A percentile compares a stretch with the other conserved stretches of the same genome.
These are phyloP conservation scores for Chirona hameri DNA, from an alignment of 2,888 invertebrate species.

Conservation along the genomic window DNA sequence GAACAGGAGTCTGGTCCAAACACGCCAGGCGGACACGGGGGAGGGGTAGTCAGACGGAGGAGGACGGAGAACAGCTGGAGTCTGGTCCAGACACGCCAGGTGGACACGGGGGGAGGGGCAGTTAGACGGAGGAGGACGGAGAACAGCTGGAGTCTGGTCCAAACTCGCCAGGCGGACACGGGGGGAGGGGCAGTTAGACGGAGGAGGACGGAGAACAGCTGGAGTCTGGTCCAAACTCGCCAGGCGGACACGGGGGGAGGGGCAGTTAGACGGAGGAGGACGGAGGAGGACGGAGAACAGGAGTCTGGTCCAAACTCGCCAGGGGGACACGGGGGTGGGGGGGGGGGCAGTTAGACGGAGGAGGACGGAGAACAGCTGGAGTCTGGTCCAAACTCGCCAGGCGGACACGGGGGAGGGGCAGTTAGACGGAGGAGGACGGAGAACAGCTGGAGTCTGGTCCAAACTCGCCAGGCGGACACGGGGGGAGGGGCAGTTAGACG, in stretches of 20 bases:
- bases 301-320: too few relatives aligned
- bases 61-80: background rate
- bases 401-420: background rate
- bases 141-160: too few relatives aligned
- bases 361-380: background rate
- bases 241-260: background rate
- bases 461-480: background rate
- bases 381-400: background rate
- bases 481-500: background rate
- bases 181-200: background rate
- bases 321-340: background rate
- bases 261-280: background rate
- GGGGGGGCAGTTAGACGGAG: background rate
- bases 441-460: too few relatives aligned
- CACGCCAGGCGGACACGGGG: background rate
- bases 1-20: too few relatives aligned
- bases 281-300: too few relatives aligned
- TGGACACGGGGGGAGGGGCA: background rate
- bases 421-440: background rate
- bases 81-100: background rate
- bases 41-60: background rate
- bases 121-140: background rate
- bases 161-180: background rate
- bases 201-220: background rate
- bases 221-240: too few relatives aligned